Conservation (phyloP, 2,797 vertebrate genomes). For the Microctenopoma stevenorrisi region DNA sequence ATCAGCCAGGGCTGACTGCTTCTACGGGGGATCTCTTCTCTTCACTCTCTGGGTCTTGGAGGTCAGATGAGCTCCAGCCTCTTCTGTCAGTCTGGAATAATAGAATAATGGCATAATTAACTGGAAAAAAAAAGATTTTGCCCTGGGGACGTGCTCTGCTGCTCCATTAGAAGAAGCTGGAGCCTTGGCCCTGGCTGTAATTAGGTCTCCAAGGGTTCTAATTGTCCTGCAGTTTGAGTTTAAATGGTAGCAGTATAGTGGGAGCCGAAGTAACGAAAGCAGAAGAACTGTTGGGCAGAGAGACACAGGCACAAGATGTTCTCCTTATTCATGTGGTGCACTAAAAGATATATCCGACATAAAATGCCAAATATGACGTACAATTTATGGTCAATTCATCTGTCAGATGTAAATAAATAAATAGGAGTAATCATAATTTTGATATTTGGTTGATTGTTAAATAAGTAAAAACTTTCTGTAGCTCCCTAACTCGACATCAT, state of each 20-base stretch:
- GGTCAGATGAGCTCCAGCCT: conserved; percentile 61
- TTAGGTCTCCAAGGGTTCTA: conserved; percentile 82
- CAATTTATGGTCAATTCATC: no score
- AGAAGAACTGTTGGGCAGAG: not conserved
- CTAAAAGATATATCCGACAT: no score
- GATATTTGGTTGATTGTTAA: no score
- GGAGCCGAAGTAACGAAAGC: conserved; percentile 38
- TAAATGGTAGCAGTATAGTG: conserved; percentile 61
- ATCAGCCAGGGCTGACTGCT: conserved; percentile 39
- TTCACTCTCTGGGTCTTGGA: conserved; percentile 55
- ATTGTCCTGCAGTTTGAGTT: conserved; percentile 76
- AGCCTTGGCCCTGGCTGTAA: conserved; percentile 73
- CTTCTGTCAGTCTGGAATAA: conserved; percentile 75
- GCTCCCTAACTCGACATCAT: conserved; percentile 24
- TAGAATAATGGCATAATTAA: conserved; percentile 85
- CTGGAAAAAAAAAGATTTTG: conserved; percentile 68
- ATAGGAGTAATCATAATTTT: no score
- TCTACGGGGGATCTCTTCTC: conserved; percentile 57
- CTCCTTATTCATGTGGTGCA: not conserved
- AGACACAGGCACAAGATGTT: conserved; percentile 13
- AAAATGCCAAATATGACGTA: no score
- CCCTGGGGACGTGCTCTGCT: conserved; percentile 67
- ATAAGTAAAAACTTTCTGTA: not conserved
- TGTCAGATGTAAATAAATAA: not conserved
- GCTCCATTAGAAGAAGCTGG: conserved; percentile 70